Percentiles rank a stretch among this genome's conserved stretches.
phyloP scores from a whole-genome alignment of 2,888 invertebrate species.

The Mechanitis messenoides region DNA sequence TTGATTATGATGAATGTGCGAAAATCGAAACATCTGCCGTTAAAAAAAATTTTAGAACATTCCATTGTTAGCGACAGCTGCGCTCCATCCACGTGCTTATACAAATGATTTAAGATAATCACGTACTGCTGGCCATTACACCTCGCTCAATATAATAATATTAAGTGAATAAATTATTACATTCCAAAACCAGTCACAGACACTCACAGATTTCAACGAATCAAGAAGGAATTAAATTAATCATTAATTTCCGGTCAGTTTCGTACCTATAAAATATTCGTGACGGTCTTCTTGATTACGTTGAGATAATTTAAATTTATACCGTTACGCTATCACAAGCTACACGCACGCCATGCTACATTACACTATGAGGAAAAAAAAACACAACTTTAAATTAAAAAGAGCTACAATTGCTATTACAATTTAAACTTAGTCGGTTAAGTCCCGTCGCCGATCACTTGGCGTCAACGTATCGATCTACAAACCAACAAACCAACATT shows the following conservation, averaged over 20 bases:
- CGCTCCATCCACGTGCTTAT: constrained; percentile 38
- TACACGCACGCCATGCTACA: constrained; percentile 12
- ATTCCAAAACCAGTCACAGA: constrained; percentile 12
- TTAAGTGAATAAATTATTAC: constrained; percentile 12
- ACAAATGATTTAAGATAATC: constrained; percentile 22
- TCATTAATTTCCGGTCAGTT: constrained; percentile 18
- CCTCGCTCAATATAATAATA: constrained; percentile 1
- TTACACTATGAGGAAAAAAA: constrained; percentile 12
- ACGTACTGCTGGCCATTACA: constrained; percentile 16
- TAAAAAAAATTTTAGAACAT: constrained; percentile 28
- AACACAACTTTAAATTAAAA: constrained; percentile 14
- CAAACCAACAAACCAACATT: constrained; percentile 43
- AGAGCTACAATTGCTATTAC: constrained; percentile 33
- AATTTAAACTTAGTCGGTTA: constrained; percentile 39
- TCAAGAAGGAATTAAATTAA: constrained; percentile 15
- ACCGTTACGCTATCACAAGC: constrained; percentile 14
- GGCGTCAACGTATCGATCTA: constrained; percentile 67
- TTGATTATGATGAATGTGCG: constrained; percentile 19
- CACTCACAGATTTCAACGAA: constrained; percentile 18
- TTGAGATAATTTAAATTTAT: constrained; percentile 16
- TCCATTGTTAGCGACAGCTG: constrained; percentile 51
- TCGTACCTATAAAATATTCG: constrained; percentile 8
- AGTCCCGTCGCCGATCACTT: constrained; percentile 50
- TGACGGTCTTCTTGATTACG: constrained; percentile 8
- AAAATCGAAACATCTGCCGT: constrained; percentile 32